Evolutionary conservation across 2,797 vertebrate genomes (phyloP).

Genomic region (Gambelia wislizenii): DNA sequence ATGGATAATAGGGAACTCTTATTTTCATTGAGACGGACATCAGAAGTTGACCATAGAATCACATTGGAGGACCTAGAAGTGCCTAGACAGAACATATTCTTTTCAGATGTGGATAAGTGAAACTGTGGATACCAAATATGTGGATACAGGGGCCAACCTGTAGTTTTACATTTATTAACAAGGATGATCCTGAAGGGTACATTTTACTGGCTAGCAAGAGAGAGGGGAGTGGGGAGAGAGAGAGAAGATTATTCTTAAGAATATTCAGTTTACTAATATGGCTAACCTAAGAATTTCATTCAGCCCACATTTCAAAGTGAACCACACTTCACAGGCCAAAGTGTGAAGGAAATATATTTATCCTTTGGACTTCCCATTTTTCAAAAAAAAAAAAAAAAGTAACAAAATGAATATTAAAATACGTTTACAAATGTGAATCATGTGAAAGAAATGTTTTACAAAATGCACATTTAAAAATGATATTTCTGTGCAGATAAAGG

Average conservation of each 20-base stretch:
- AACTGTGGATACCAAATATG: no score
- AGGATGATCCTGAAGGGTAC: neutral
- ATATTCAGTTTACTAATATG: neutral
- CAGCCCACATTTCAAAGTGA: neutral
- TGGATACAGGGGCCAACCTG: no score
- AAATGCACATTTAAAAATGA: neutral
- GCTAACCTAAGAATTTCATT: neutral
- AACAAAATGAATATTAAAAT: slow-evolving; percentile 8
- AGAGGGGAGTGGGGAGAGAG: neutral
- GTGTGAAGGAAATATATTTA: neutral
- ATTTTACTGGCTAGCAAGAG: neutral
- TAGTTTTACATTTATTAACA: neutral
- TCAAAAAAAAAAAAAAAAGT: slow-evolving; percentile 29
- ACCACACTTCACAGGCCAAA: neutral
- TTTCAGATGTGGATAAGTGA: no score
- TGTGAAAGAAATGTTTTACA: neutral
- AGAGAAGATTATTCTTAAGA: no score
- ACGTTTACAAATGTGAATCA: neutral
- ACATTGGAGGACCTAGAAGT: no score
- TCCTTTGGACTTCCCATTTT: slow-evolving; percentile 7
- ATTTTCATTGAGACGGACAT: no score
- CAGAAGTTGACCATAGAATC: no score
- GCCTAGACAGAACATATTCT: no score
- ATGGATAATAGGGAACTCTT: no score
- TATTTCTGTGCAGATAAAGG: neutral